Evolutionary conservation across 1,140 invertebrate species (phyloP).

Genomic region (Hycleus cichorii): DNA sequence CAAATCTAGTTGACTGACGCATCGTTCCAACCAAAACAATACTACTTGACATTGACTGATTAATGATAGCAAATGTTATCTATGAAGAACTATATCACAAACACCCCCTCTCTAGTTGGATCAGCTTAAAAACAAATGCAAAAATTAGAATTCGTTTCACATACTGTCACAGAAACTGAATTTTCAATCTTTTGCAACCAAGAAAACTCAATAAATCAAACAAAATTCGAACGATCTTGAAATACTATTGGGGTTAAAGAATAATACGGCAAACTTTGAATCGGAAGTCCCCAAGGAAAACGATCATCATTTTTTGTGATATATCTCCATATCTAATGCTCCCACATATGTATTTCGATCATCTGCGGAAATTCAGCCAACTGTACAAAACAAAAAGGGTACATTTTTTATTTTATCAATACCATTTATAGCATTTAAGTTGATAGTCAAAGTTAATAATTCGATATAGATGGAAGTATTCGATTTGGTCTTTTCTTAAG

Average conservation of each 20-base stretch:
- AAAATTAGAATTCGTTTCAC: conserved; percentile 15
- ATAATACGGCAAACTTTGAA: conserved; percentile 10
- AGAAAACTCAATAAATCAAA: conserved; percentile 6
- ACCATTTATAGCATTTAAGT: too few species aligned
- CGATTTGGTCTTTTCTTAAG: too few species aligned
- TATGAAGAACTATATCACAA: conserved; percentile 10
- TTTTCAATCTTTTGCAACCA: neutral
- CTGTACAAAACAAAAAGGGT: too few species aligned
- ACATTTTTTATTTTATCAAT: too few species aligned
- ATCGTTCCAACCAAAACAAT: conserved; percentile 12
- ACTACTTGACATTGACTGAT: conserved; percentile 16
- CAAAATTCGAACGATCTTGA: conserved; percentile 9
- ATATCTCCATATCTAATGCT: neutral
- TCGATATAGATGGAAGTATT: too few species aligned
- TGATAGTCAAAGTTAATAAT: too few species aligned
- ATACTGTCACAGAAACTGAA: neutral
- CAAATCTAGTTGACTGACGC: conserved; percentile 6
- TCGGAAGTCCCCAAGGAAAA: conserved; percentile 4
- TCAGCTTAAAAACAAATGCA: conserved; percentile 12
- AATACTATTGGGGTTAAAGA: conserved; percentile 12
- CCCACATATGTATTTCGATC: neutral
- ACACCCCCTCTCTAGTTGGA: neutral
- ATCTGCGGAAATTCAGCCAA: too few species aligned
- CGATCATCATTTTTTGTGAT: conserved; percentile 6
- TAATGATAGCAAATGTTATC: conserved; percentile 14